These are phyloP conservation scores for Stomatorhinus ivindoensis DNA, from an alignment of 2,113 vertebrate species.

Conservation along the genomic window DNA sequence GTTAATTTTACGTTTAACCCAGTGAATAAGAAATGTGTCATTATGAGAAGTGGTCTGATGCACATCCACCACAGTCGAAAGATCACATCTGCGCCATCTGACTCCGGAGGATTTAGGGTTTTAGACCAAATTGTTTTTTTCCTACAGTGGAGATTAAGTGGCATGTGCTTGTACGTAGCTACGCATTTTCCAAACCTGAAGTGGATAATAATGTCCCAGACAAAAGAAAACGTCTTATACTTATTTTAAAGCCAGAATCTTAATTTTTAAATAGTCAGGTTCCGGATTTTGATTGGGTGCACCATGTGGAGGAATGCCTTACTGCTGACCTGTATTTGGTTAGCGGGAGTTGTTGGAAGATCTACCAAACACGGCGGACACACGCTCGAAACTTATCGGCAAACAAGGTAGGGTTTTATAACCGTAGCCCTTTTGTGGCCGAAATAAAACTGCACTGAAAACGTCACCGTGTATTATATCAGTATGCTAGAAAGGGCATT, in stretches of 20 bases:
- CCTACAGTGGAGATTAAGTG: constrained; percentile 68
- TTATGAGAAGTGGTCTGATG: constrained; percentile 52
- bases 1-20: constrained; percentile 41
- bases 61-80: constrained; percentile 56
- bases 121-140: constrained; percentile 73
- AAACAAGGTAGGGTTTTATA: constrained; percentile 54
- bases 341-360: constrained; percentile 45
- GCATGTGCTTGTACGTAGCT: constrained; percentile 46
- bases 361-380: constrained; percentile 45
- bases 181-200: not conserved
- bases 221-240: constrained; percentile 37
- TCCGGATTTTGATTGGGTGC: constrained; percentile 42
- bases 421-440: not conserved
- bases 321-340: constrained; percentile 54
- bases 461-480: not conserved
- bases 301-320: constrained; percentile 61
- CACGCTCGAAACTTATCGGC: constrained; percentile 55
- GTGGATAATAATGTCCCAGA: constrained; percentile 50
- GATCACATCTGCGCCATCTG: constrained; percentile 74
- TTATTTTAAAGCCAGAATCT: constrained; percentile 42
- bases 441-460: not conserved
- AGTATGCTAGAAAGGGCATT: not conserved
- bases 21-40: constrained; percentile 48
- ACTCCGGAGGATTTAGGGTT: constrained; percentile 70
- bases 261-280: constrained; percentile 45